Evolutionary conservation across 2,888 invertebrate species (phyloP).

Genomic region (Drosophila picticornis): DNA sequence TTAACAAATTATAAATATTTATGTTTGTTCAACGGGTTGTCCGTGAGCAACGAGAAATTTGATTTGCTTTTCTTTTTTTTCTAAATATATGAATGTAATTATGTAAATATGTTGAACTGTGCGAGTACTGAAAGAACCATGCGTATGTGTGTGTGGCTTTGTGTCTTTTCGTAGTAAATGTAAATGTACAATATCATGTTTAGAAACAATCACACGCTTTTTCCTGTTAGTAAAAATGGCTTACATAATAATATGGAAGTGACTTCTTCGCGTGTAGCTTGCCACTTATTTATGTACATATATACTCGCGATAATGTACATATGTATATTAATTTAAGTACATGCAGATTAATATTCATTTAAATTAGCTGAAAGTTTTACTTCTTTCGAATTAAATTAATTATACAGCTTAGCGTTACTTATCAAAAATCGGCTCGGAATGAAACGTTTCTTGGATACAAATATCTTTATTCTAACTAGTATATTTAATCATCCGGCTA

Average conservation of each 20-base stretch:
- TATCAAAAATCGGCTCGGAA: conserved; percentile 21
- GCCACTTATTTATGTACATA: neutral
- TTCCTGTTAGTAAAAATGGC: conserved; percentile 4
- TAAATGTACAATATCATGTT: conserved; percentile 12
- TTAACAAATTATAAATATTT: conserved; percentile 9
- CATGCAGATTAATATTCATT: neutral
- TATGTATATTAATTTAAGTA: neutral
- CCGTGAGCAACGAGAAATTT: conserved; percentile 16
- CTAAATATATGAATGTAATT: conserved; percentile 3
- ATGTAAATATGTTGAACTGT: conserved; percentile 13
- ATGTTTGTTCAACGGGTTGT: conserved; percentile 3
- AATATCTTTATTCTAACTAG: conserved; percentile 32
- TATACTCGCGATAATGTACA: neutral
- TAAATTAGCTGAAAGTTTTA: conserved; percentile 1
- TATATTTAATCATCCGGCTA: conserved; percentile 24
- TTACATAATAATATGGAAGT: conserved; percentile 8
- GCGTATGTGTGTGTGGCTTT: neutral
- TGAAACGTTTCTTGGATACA: conserved; percentile 20
- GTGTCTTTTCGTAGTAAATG: neutral
- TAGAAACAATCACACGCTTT: conserved; percentile 6
- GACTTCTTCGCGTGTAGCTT: conserved; percentile 1
- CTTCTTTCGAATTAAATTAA: conserved; percentile 9
- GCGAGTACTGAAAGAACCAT: conserved; percentile 11
- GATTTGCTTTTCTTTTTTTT: neutral
- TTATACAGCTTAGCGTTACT: conserved; percentile 8